Evolutionary conservation across 2,888 invertebrate species (phyloP), one percentile per base, ranked within the genome.

Genomic region (Ochropleura leucogaster): DNA sequence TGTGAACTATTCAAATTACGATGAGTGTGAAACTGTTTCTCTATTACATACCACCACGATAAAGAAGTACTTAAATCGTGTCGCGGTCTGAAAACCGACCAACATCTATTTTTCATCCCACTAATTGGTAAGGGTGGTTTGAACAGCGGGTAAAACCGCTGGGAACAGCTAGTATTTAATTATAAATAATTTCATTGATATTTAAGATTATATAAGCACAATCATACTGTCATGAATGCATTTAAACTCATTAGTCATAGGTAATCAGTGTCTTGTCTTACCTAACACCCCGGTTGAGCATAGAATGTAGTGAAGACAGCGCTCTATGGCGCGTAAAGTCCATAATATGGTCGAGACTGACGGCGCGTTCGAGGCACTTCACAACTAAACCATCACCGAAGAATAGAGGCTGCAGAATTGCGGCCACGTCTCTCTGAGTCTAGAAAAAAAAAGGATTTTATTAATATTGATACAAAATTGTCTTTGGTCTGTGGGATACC

Each of bases 281-380:
- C 96, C 98, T 97, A 51, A 98, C 98, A 42, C 98, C 98, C 92
- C 99, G 99, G 95, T 99, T 99, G 62, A 99, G 96, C 99, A 99
- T 99, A 7, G 99, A 99, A 95, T 99, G 99, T 73, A 99, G 97
- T 0, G 99, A 99, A 72, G 99, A 99, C 3, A 99, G 97, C 3
- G 99, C 99, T 73, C 99, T 97, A 83, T 99, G 97, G n/a, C 99
- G 97, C 0, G 99, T 99, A 93, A 99, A 99, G 96, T 99, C 99
- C 99, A 99, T 99, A 67, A 99, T 98, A 92, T 99, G 99, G 91
- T 99, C 99, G 90, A 99, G 98, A 47, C 97, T 97, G 93, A 98
- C 98, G 1, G 99, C 99, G 91, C 98, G 99, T 91, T 99, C 99
- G 82, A 99, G 95, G 89, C 99, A 98, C 86, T 98, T 98, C 59